These are phyloP conservation scores for Amblyteles armatorius DNA, from an alignment of 2,888 invertebrate species.

Conservation along the genomic window DNA sequence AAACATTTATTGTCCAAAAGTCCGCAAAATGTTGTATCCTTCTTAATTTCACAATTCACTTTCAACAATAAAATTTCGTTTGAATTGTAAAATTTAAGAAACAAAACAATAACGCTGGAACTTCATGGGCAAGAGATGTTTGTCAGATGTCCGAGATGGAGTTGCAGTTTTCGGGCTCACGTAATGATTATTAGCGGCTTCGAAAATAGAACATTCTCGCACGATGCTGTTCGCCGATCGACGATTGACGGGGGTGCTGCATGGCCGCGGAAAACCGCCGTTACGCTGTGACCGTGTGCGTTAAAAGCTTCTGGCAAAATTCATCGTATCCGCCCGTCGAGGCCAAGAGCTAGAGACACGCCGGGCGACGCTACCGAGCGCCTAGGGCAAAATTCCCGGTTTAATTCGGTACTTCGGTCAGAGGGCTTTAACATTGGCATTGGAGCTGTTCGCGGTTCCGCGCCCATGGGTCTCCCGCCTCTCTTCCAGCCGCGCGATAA, in stretches of 20 bases:
- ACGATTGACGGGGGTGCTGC: constrained; percentile 39
- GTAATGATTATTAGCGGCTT: constrained; percentile 36
- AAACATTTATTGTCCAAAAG: neutral
- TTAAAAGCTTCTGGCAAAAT: constrained; percentile 69
- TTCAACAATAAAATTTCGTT: neutral
- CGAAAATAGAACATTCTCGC: constrained; percentile 54
- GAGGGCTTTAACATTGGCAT: constrained; percentile 76
- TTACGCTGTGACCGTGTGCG: constrained; percentile 22
- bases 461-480: neutral
- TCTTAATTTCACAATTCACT: too few relatives aligned
- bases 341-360: constrained; percentile 10
- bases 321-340: constrained; percentile 30
- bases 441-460: constrained; percentile 67
- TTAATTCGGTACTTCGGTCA: constrained; percentile 73
- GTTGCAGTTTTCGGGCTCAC: neutral
- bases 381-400: constrained; percentile 52
- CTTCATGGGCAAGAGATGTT: neutral
- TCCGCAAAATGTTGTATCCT: neutral
- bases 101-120: neutral
- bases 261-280: constrained; percentile 44
- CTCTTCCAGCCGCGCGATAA: neutral
- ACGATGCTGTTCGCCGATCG: constrained; percentile 33
- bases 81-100: neutral
- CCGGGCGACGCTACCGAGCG: constrained; percentile 14
- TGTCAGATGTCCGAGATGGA: neutral